Conservation (phyloP, 2,888 invertebrate species). For the Agrotis puta region DNA sequence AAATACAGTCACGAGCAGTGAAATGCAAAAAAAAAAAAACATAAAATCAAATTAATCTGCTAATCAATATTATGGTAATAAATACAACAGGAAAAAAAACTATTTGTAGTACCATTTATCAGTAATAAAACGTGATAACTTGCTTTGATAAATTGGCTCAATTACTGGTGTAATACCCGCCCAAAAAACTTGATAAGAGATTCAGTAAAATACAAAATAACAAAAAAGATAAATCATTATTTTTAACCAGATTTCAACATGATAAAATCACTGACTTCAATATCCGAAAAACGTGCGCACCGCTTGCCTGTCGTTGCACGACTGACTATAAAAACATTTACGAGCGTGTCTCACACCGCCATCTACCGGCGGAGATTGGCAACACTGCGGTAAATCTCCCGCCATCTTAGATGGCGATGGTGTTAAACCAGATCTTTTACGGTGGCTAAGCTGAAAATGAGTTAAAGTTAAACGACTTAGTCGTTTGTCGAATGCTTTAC, state of each 20-base stretch:
- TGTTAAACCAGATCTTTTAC: slow-evolving; percentile 83
- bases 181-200: too few species aligned
- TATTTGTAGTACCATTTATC: too few species aligned
- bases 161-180: too few species aligned
- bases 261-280: slow-evolving; percentile 45
- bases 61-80: too few species aligned
- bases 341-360: slow-evolving; percentile 80
- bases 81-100: too few species aligned
- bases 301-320: slow-evolving; percentile 68
- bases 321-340: slow-evolving; percentile 83
- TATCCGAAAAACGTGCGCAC: slow-evolving; percentile 66
- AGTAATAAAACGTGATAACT: too few species aligned
- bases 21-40: too few species aligned
- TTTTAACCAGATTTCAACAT: background rate
- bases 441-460: slow-evolving; percentile 77
- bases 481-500: slow-evolving; percentile 79
- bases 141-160: too few species aligned
- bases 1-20: too few species aligned
- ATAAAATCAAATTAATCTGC: too few species aligned
- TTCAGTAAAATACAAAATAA: too few species aligned
- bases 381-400: slow-evolving; percentile 76
- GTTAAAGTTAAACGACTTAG: slow-evolving; percentile 84
- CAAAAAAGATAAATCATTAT: background rate
- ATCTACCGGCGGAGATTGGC: slow-evolving; percentile 86
- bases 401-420: slow-evolving; percentile 68